Base-by-base conservation (phyloP, 2,888 invertebrate genomes). In the Chymomyza amoena region DNA sequence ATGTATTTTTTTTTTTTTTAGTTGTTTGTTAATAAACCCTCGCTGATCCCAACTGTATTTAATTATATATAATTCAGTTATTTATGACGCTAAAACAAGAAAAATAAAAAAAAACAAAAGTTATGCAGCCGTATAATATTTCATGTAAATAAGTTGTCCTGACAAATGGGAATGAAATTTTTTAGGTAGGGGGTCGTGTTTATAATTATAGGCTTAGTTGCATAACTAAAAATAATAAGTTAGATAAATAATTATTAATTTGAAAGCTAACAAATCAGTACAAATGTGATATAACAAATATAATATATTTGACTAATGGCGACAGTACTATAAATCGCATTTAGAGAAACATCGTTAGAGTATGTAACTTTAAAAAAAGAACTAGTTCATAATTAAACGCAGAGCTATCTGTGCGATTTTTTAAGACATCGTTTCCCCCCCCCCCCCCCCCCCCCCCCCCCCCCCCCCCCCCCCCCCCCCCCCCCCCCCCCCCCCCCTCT, bases 91-190 rank as follows among this genome's bases (percentile, higher is more conserved):
- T 63, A 63, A 45, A 45, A 13, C 39, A 45, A 45, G 6, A 16
- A 39, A 6, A 50, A 57, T 51, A 52, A 7, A 45, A 32, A 59
- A n/a, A n/a, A n/a, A n/a, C 18, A 79, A 76, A 73, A 45, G 10
- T 45, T 45, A 66, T 79, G 77, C 67, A 56, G 39, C 60, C 61
- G 36, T 20, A 65, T 67, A 68, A 65, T 75, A 62, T 72, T 72
- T 66, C 15, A 70, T 57, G 65, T 45, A 56, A 70, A 73, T 69
- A 73, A 76, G 79, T 73, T 73, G 66, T 45, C 13, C 39, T 13
- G 39, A 10, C 13, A 20, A 20, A 57, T 18, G 28, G 0, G 15
- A 9, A 32, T 25, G 28, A 6, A 7, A 2, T 39, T 36, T 6
- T 20, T 1, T 9, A 16, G 36, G 28, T n/a, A n/a, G 2, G 20